Conservation (phyloP, 92 coral and sea anemone genomes). For the Isaurus tuberculatus region DNA sequence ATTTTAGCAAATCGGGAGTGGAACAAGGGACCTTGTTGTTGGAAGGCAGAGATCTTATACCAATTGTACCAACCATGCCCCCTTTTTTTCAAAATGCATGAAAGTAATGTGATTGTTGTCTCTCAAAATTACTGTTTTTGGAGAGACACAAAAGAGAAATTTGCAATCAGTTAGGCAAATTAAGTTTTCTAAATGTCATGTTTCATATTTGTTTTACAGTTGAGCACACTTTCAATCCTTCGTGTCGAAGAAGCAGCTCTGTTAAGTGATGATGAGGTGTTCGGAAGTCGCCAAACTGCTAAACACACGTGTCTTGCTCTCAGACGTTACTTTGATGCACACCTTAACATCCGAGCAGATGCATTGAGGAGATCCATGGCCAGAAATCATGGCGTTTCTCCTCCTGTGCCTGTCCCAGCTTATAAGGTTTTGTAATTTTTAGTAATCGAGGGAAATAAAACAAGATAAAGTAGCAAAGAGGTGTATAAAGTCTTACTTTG, state of each 20-base stretch:
- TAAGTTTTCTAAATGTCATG: not conserved
- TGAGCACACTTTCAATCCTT: conserved; percentile 91
- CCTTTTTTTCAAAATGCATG: no score
- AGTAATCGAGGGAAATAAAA: no score
- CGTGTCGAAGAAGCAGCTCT: conserved; percentile 92
- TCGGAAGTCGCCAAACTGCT: conserved; percentile 94
- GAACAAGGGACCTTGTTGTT: no score
- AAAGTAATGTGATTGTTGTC: no score
- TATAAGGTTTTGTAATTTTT: conserved; percentile 88
- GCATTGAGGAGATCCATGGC: conserved; percentile 83
- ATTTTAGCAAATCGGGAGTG: no score
- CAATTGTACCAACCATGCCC: no score
- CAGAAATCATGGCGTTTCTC: conserved; percentile 79
- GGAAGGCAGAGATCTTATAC: no score
- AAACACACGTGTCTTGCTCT: conserved; percentile 94
- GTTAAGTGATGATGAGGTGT: conserved; percentile 93
- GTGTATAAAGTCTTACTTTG: no score
- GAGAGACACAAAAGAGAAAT: not conserved
- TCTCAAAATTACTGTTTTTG: no score
- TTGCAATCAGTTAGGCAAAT: not conserved
- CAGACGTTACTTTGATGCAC: conserved; percentile 94
- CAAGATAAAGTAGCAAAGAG: not conserved
- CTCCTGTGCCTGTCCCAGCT: conserved; percentile 91
- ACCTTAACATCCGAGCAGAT: conserved; percentile 85
- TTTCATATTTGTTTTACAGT: conserved; percentile 41